phyloP scores from a whole-genome alignment of 2,113 vertebrate genomes.

The Spheniscus mendiculus region DNA sequence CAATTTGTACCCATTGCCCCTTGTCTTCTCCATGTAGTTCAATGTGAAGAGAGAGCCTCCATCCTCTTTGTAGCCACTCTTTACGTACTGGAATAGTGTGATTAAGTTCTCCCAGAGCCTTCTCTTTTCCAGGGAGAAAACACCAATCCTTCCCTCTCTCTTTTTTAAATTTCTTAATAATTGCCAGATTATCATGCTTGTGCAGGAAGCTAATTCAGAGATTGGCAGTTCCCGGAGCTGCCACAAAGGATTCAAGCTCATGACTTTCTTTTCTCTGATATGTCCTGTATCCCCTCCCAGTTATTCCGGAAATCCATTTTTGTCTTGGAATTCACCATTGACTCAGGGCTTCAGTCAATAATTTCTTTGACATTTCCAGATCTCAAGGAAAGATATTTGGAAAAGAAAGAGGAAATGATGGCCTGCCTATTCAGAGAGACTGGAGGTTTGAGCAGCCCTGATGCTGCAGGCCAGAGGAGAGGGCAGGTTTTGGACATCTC shows the following conservation, averaged over 20 bases:
- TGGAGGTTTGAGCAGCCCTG: neutral
- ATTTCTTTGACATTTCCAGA: neutral
- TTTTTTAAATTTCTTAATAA: neutral
- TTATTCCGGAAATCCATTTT: neutral
- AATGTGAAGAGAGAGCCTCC: neutral
- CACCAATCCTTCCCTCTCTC: neutral
- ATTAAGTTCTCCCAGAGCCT: neutral
- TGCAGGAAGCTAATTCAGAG: neutral
- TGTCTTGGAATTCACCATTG: neutral
- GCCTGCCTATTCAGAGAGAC: accelerated
- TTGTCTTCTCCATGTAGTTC: neutral
- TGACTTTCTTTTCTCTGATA: neutral
- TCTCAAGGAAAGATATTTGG: neutral
- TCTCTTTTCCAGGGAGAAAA: neutral
- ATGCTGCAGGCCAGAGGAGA: neutral
- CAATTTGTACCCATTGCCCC: neutral
- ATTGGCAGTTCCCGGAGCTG: neutral
- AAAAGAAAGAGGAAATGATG: neutral
- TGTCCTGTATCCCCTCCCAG: neutral
- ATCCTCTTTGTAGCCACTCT: neutral
- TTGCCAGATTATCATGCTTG: neutral
- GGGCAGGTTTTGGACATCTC: neutral
- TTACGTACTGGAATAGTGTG: neutral
- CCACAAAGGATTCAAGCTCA: neutral
- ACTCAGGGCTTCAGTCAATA: neutral